Conservation (phyloP, 1,140 invertebrate species). For the Pentalonia nigronervosa region DNA sequence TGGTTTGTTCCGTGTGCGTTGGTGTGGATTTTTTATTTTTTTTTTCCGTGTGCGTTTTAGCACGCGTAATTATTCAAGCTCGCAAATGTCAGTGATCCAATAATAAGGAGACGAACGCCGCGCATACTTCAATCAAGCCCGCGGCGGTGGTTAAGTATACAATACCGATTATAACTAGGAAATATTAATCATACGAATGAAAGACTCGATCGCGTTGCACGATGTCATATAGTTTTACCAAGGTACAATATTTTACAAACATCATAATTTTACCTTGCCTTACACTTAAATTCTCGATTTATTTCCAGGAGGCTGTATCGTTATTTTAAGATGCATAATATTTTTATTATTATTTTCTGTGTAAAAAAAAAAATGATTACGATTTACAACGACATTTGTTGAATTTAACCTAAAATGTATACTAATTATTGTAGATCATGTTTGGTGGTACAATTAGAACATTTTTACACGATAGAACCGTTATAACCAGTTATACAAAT, state of each 20-base stretch:
- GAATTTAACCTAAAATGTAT: neutral
- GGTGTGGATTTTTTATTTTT: neutral
- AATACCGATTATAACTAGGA: neutral
- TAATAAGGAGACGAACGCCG: neutral
- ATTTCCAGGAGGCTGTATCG: neutral
- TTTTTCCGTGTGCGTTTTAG: neutral
- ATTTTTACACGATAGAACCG: constrained; percentile 34
- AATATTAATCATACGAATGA: neutral
- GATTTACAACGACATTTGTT: neutral
- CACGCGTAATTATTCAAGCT: neutral
- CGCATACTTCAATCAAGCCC: neutral
- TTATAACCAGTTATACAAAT: constrained; percentile 48
- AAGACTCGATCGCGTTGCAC: neutral
- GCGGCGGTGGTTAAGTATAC: neutral
- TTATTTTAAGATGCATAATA: neutral
- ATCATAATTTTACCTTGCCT: neutral
- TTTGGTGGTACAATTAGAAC: neutral
- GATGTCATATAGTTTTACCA: neutral
- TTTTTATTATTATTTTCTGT: neutral
- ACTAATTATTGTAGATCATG: neutral
- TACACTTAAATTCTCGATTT: neutral
- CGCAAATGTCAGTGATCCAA: neutral
- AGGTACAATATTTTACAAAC: neutral
- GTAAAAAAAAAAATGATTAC: neutral
- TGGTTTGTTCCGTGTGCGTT: neutral